Evolutionary conservation across 2,888 invertebrate species (phyloP).

Genomic region (Lutraria lutraria): DNA sequence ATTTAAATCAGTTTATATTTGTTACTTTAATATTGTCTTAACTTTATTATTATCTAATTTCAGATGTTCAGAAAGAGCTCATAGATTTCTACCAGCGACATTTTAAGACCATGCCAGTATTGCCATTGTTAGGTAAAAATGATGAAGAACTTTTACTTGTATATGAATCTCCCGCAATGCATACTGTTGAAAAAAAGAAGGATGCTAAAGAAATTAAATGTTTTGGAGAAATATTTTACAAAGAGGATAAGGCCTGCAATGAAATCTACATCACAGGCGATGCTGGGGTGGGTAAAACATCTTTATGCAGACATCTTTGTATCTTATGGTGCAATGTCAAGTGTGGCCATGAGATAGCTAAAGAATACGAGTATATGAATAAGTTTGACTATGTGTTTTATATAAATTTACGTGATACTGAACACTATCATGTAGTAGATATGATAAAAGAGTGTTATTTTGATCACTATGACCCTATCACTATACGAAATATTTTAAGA

Average conservation of each 20-base stretch:
- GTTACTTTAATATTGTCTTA: too few species aligned
- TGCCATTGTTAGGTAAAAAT: not conserved
- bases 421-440: not conserved
- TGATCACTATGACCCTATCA: not conserved
- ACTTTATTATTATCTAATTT: not conserved
- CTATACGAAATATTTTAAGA: not conserved
- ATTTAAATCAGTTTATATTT: too few species aligned
- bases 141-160: not conserved
- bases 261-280: not conserved
- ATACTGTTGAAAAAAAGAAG: not conserved
- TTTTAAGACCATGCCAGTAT: not conserved
- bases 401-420: not conserved
- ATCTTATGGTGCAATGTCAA: not conserved
- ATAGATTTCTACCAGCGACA: not conserved
- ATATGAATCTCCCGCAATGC: not conserved
- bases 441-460: not conserved
- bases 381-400: constrained; percentile 4
- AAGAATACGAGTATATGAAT: not conserved
- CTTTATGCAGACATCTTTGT: not conserved
- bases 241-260: not conserved
- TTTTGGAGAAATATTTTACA: not conserved
- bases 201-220: not conserved
- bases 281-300: not conserved
- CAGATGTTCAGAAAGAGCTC: not conserved
- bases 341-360: not conserved